Conservation (phyloP, 1,140 invertebrate species). For the Lasioglossum albipes region DNA sequence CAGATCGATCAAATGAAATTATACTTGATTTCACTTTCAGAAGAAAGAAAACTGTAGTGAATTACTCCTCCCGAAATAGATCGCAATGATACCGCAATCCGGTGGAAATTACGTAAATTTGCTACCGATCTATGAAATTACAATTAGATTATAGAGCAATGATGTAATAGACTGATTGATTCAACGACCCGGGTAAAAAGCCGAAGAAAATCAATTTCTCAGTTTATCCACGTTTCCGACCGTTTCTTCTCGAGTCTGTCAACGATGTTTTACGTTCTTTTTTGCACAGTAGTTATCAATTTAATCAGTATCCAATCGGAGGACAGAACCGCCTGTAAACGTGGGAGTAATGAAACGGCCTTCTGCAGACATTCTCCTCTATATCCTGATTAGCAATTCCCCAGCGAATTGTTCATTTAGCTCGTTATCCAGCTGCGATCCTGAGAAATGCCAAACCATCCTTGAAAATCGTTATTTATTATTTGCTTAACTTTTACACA, state of each 20-base stretch:
- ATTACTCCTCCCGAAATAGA: too few relatives aligned
- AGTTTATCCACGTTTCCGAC: neutral
- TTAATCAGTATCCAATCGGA: neutral
- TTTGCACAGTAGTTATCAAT: neutral
- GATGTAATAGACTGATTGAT: neutral
- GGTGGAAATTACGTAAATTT: neutral
- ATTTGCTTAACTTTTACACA: too few relatives aligned
- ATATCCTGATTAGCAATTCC: slow-evolving; percentile 5
- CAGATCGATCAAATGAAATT: too few relatives aligned
- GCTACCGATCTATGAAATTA: neutral
- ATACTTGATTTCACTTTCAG: too few relatives aligned
- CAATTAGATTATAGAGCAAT: neutral
- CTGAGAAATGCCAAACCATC: neutral
- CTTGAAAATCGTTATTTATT: neutral
- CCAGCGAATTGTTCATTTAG: neutral
- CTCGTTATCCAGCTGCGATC: neutral
- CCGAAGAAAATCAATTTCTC: too few relatives aligned
- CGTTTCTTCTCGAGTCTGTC: neutral
- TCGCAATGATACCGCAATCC: too few relatives aligned
- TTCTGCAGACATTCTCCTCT: slow-evolving; percentile 32
- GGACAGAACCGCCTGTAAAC: neutral
- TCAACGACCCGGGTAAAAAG: neutral
- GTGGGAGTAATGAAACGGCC: slow-evolving; percentile 19
- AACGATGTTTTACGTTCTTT: neutral
- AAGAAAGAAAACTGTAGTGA: too few relatives aligned